Base-by-base conservation (phyloP, 2,797 vertebrate species). In the Argya squamiceps region DNA sequence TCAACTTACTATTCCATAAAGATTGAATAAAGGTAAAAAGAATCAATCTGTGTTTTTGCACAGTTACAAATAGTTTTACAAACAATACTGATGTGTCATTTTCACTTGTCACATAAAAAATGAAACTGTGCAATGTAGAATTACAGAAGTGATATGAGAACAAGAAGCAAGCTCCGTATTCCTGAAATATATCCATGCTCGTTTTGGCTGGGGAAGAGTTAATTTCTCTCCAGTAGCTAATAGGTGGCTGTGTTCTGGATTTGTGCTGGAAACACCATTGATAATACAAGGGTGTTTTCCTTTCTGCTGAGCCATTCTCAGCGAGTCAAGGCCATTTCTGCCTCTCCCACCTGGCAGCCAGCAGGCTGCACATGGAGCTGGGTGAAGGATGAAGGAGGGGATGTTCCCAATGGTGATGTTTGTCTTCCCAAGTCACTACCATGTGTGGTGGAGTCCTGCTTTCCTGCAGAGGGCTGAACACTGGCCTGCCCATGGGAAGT, bases 1-100 rank as follows among this genome's bases (percentile, higher is more conserved):
- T 98, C 98, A 98, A 98, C 97, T 97, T 97, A 97, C 97, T 98
- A 98, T 98, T 98, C 97, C 97, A 98, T 93, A 97, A 98, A 97
- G 96, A 98, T 74, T 87, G 80, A 92, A 76, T 90, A 96, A 91
- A 96, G 36, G 49, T 88, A 88, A 88, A 88, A 91, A 81, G 37
- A 95, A 91, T 90, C 86, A 87, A 44, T 95, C 36, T 70, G 18
- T 50, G 62, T 73, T 64, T 92, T 97, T 88, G 60, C 60, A 92
- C 50, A 84, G 77, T 47, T 80, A n/a, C 47, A 91, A 86, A 84
- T 69, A 84, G 13, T 23, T 94, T 85, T 60, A 60, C 65, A 68
- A 81, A 77, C 23, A 79, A 53, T 86, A 91, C 39, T 32, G 49
- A 52, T 24, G 19, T 37, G 29, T 44, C 44, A 76, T 94, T 78